Evolutionary conservation across 2,113 vertebrate genomes (phyloP).

Genomic region (Garra rufa): DNA sequence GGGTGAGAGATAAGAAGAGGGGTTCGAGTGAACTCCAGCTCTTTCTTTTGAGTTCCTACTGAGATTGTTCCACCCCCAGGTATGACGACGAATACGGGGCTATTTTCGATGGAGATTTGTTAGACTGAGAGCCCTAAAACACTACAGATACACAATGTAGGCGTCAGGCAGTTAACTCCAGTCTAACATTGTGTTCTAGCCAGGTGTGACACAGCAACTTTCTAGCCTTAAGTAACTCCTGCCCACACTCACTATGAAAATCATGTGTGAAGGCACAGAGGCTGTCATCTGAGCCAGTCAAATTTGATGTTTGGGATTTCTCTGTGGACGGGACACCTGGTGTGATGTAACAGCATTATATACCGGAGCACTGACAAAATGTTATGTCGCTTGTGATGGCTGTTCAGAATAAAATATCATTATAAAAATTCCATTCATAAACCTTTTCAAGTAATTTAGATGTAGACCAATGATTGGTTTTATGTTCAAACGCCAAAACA

Average conservation of each 20-base stretch:
- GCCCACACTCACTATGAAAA: background rate
- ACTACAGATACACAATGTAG: background rate
- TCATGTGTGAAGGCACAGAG: slow-evolving; percentile 4
- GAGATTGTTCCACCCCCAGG: background rate
- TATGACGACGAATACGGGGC: background rate
- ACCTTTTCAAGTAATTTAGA: background rate
- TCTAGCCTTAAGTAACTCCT: background rate
- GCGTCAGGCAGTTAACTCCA: background rate
- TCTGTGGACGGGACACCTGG: background rate
- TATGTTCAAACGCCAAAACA: background rate
- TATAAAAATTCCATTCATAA: background rate
- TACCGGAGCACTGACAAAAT: background rate
- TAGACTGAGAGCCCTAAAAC: background rate
- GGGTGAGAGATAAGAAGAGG: background rate
- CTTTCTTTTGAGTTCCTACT: background rate
- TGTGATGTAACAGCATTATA: background rate
- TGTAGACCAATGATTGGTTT: background rate
- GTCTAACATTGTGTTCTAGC: background rate
- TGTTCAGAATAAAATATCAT: background rate
- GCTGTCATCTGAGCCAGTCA: background rate
- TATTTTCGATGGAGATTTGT: background rate
- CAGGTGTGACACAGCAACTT: background rate
- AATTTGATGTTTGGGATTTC: background rate
- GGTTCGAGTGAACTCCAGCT: slow-evolving; percentile 1
- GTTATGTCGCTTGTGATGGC: background rate